A percentile compares a stretch with the other conserved stretches of the same genome.
Evolutionary conservation across 2,888 invertebrate genomes (phyloP).

Genomic region (Pyrrhia umbra): DNA sequence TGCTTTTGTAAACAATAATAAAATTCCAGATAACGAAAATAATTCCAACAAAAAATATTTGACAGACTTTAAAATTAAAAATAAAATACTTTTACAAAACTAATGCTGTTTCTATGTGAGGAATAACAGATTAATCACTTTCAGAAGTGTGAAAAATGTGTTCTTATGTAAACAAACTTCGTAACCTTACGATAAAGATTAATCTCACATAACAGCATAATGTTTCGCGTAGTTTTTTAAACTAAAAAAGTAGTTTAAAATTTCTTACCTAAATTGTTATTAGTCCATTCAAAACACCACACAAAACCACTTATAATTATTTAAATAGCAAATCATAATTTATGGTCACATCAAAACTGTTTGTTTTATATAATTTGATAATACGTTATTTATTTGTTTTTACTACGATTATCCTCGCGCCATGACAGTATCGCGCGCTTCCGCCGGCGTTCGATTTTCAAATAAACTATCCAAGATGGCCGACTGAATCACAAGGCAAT

Average conservation of each 20-base stretch:
- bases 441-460: conserved; percentile 84
- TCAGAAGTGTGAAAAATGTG: conserved; percentile 2
- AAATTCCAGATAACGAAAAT: no score
- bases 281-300: conserved; percentile 49
- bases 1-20: no score
- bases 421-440: conserved; percentile 74
- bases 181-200: conserved; percentile 26
- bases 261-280: conserved; percentile 42
- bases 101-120: no score
- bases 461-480: conserved; percentile 87
- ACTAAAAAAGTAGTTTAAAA: not conserved
- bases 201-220: not conserved
- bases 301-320: conserved; percentile 41
- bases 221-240: not conserved
- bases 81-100: no score
- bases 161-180: conserved; percentile 28
- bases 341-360: conserved; percentile 4
- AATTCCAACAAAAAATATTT: no score
- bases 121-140: not conserved
- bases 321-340: conserved; percentile 10
- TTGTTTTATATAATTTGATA: not conserved
- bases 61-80: not conserved
- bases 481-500: conserved; percentile 74
- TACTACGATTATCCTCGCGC: conserved; percentile 58
- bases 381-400: conserved; percentile 22